Evolutionary conservation across 2,113 vertebrate species (phyloP).

Genomic region (Microtus montanus): DNA sequence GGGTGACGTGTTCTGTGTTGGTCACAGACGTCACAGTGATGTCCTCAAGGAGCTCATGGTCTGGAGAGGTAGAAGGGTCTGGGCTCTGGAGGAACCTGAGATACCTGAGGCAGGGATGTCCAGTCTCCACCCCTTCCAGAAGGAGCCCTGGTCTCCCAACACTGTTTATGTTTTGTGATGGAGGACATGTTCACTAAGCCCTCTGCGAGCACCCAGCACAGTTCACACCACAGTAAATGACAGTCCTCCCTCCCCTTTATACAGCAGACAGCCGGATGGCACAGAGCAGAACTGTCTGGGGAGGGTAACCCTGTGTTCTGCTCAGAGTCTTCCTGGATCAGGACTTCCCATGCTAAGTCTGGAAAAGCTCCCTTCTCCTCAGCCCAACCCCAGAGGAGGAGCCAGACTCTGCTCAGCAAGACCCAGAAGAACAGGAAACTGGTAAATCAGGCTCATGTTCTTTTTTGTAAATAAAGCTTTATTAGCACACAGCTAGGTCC

Average conservation of each 20-base stretch:
- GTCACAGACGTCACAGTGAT: not conserved
- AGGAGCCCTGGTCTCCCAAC: not conserved
- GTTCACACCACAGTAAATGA: not conserved
- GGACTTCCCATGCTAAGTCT: not conserved
- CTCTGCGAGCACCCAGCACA: not conserved
- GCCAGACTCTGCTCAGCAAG: not conserved
- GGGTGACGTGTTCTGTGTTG: not conserved
- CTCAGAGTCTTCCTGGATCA: not conserved
- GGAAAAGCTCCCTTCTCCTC: not conserved
- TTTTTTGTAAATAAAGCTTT: slow-evolving; percentile 14
- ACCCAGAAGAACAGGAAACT: not conserved
- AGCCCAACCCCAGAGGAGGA: not conserved
- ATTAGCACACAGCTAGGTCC: not conserved
- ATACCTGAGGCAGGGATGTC: not conserved
- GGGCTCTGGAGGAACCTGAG: not conserved
- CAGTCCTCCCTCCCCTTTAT: not conserved
- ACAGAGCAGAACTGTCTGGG: not conserved
- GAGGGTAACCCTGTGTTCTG: not conserved
- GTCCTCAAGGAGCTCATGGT: not conserved
- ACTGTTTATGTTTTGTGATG: not conserved
- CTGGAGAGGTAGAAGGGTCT: not conserved
- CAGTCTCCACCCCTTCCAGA: not conserved
- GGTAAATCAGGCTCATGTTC: not conserved
- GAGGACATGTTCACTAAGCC: not conserved
- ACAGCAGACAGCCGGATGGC: not conserved